Percentiles rank a stretch among this genome's conserved stretches.
Conservation (phyloP, 2,888 invertebrate genomes). For the Melolontha melolontha region DNA sequence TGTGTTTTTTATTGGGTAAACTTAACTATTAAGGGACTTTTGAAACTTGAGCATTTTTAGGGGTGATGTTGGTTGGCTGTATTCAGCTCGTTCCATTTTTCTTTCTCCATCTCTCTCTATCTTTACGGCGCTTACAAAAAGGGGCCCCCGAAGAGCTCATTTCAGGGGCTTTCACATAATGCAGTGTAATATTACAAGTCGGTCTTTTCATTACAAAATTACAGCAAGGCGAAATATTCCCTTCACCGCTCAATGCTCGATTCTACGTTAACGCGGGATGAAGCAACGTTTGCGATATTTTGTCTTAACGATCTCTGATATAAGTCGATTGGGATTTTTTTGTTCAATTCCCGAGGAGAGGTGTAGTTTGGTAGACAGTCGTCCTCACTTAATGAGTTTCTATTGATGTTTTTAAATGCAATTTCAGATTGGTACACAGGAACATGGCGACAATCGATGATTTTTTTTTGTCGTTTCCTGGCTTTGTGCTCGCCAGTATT, state of each 20-base stretch:
- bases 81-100: no score
- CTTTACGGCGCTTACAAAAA: slow-evolving; percentile 51
- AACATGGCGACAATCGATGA: slow-evolving; percentile 48
- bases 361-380: not conserved
- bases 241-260: not conserved
- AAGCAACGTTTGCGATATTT: slow-evolving; percentile 27
- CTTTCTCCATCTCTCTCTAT: not conserved
- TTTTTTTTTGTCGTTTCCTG: slow-evolving; percentile 46
- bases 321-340: slow-evolving; percentile 27
- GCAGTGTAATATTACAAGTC: slow-evolving; percentile 61
- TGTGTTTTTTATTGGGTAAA: slow-evolving; percentile 61
- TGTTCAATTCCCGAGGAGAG: not conserved
- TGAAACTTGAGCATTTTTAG: slow-evolving; percentile 59
- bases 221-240: slow-evolving; percentile 46
- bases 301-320: slow-evolving; percentile 14
- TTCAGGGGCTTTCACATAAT: slow-evolving; percentile 63
- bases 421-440: slow-evolving; percentile 42
- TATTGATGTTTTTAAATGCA: slow-evolving; percentile 47
- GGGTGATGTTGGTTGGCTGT: slow-evolving; percentile 48
- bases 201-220: slow-evolving; percentile 59
- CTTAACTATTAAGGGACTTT: slow-evolving; percentile 57
- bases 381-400: slow-evolving; percentile 44
- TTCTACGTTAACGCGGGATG: not conserved
- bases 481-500: slow-evolving; percentile 12
- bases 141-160: slow-evolving; percentile 57